Percentiles rank a stretch among this genome's conserved stretches.
Evolutionary conservation across 1,140 invertebrate genomes (phyloP).

Genomic region (Pseudomyrmex cubaensis): DNA sequence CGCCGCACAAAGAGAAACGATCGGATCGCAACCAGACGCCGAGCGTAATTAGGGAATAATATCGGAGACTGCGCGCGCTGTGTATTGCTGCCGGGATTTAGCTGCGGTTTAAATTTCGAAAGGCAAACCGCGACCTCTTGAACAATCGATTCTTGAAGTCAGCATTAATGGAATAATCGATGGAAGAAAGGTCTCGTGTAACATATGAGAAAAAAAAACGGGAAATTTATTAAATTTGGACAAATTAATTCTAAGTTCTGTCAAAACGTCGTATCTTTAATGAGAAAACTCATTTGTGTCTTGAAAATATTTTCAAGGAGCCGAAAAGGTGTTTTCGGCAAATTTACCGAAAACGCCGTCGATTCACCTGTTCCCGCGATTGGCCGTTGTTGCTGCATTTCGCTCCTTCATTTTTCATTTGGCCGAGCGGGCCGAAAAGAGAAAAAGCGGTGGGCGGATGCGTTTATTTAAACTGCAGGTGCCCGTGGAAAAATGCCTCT

Average conservation of each 20-base stretch:
- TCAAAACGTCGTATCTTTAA: no score
- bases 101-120: neutral
- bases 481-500: constrained; percentile 76
- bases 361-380: constrained; percentile 72
- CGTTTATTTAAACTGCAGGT: constrained; percentile 81
- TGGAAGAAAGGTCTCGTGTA: no score
- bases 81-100: neutral
- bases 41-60: constrained; percentile 51
- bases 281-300: no score
- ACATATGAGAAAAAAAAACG: no score
- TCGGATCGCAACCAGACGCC: constrained; percentile 49
- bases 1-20: constrained; percentile 57
- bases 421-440: constrained; percentile 36
- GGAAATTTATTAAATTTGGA: no score
- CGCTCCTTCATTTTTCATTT: constrained; percentile 78
- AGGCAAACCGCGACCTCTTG: neutral
- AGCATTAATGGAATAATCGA: no score
- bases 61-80: constrained; percentile 27
- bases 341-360: neutral
- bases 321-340: no score
- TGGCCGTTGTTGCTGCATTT: constrained; percentile 74
- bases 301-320: no score
- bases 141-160: constrained; percentile 9
- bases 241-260: no score
- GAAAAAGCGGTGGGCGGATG: constrained; percentile 69